These are phyloP conservation scores for Ctenopoma multispine DNA, from an alignment of 2,797 vertebrate genomes.

Conservation along the genomic window DNA sequence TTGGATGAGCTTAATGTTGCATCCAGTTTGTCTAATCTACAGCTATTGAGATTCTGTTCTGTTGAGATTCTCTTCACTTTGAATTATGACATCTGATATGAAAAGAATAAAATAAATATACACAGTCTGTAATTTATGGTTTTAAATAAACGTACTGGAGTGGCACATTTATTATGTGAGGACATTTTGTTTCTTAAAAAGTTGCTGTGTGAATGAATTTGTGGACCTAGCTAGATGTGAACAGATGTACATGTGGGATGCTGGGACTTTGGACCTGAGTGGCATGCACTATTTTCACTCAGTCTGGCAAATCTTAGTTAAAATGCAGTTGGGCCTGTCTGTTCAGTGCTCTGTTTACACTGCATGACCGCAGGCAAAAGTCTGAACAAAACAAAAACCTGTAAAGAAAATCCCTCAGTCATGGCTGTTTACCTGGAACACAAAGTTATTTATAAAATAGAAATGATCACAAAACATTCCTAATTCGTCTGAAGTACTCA, in stretches of 20 bases:
- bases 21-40: background rate
- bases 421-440: conserved; percentile 32
- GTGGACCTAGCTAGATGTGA: conserved; percentile 50
- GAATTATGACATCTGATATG: background rate
- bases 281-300: conserved; percentile 41
- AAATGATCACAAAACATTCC: conserved; percentile 5
- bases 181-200: conserved; percentile 24
- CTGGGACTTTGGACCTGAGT: conserved; percentile 58
- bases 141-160: background rate
- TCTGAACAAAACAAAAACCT: conserved; percentile 40
- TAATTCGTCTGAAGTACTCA: conserved; percentile 36
- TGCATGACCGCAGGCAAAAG: conserved; percentile 44
- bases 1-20: background rate
- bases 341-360: conserved; percentile 44
- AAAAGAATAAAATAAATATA: background rate
- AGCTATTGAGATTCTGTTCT: background rate
- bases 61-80: background rate
- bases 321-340: conserved; percentile 46
- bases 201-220: conserved; percentile 30
- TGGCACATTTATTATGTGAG: background rate
- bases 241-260: conserved; percentile 55
- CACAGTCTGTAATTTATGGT: background rate
- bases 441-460: conserved; percentile 18
- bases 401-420: conserved; percentile 34
- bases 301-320: conserved; percentile 25